Evolutionary conservation across 1,140 invertebrate genomes (phyloP).

Genomic region (Galleria mellonella): DNA sequence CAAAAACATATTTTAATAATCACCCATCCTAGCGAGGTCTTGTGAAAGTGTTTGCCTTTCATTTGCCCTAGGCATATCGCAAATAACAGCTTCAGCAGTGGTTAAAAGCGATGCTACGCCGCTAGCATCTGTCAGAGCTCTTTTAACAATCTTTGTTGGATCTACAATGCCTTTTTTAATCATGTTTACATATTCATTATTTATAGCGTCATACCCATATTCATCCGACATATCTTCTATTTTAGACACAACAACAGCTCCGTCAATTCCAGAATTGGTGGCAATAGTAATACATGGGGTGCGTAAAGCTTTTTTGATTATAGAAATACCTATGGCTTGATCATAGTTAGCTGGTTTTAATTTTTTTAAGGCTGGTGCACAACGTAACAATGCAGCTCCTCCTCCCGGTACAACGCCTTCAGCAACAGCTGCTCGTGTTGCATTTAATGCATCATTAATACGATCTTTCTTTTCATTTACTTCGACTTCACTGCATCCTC

Average conservation of each 20-base stretch:
- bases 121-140: constrained; percentile 92
- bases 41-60: background rate
- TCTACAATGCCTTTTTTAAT: constrained; percentile 94
- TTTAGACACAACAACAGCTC: constrained; percentile 89
- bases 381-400: constrained; percentile 38
- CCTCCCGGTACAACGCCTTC: constrained; percentile 56
- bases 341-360: constrained; percentile 22
- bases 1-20: background rate
- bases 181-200: constrained; percentile 91
- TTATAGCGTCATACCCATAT: constrained; percentile 92
- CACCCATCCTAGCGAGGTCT: background rate
- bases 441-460: constrained; percentile 44
- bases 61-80: constrained; percentile 80
- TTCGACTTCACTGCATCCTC: constrained; percentile 40
- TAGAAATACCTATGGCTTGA: constrained; percentile 76
- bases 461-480: constrained; percentile 45
- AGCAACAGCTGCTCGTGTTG: constrained; percentile 33
- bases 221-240: constrained; percentile 77
- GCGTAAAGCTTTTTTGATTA: constrained; percentile 79
- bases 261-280: constrained; percentile 92
- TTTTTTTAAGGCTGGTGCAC: constrained; percentile 25
- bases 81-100: constrained; percentile 84
- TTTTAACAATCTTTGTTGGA: constrained; percentile 93
- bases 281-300: constrained; percentile 90
- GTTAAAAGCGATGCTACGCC: constrained; percentile 85